A percentile compares a stretch with the other conserved stretches of the same genome.
Evolutionary conservation across 2,113 vertebrate genomes (phyloP).

Genomic region (Donacobius atricapilla): DNA sequence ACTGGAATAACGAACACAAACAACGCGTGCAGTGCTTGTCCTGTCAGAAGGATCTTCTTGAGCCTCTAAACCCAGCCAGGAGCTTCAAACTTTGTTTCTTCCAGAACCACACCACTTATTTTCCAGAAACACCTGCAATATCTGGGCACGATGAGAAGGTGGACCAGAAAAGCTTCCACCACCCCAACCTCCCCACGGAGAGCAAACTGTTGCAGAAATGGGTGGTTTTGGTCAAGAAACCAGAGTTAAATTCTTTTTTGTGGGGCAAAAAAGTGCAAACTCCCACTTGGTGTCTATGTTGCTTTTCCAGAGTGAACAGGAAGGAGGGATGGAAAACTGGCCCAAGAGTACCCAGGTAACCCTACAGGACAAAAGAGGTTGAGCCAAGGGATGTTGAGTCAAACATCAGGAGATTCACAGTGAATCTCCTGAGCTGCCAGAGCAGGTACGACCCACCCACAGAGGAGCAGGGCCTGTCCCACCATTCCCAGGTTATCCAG

Average conservation of each 20-base stretch:
- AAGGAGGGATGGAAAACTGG: background rate
- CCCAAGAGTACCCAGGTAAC: no score
- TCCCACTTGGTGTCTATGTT: rapidly evolving
- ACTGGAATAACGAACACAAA: background rate
- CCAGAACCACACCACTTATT: background rate
- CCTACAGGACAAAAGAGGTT: background rate
- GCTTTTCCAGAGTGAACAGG: background rate
- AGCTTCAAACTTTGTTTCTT: background rate
- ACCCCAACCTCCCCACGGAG: rapidly evolving
- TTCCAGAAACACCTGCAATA: background rate
- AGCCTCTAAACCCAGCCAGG: background rate
- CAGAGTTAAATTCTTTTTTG: background rate
- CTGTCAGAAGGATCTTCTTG: rapidly evolving
- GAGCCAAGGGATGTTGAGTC: background rate
- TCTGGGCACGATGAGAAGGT: background rate
- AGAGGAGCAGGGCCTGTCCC: background rate
- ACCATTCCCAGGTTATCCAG: background rate
- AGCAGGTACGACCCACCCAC: rapidly evolving
- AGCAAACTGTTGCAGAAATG: background rate
- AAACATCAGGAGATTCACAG: background rate
- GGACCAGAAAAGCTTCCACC: background rate
- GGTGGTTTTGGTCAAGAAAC: background rate
- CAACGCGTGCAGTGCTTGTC: rapidly evolving
- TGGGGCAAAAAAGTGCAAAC: no score
- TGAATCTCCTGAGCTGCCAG: rapidly evolving